Evolutionary conservation across 2,113 vertebrate genomes (phyloP).

Genomic region (Poeciliopsis retropinna): DNA sequence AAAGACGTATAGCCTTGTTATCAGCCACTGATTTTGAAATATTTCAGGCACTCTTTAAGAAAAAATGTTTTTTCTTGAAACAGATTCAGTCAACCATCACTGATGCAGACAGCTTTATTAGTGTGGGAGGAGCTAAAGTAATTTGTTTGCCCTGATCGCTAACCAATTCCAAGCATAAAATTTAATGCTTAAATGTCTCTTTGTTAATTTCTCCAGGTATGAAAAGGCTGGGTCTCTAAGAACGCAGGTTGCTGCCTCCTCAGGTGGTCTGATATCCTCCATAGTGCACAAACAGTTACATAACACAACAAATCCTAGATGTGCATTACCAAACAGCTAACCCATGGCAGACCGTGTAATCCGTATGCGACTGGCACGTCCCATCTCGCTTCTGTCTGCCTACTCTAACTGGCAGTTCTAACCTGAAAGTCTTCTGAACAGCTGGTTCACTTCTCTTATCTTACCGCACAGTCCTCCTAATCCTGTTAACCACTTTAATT

Average conservation of each 20-base stretch:
- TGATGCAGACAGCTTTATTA: not conserved
- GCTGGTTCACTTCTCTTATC: constrained; percentile 24
- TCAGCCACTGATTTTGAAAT: not conserved
- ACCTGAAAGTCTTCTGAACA: constrained; percentile 29
- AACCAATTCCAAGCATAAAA: not conserved
- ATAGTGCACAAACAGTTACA: constrained; percentile 27
- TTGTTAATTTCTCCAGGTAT: too few relatives aligned
- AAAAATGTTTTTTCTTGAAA: not conserved
- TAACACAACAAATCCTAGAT: constrained; percentile 37
- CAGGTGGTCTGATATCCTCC: constrained; percentile 43
- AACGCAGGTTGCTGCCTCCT: constrained; percentile 23
- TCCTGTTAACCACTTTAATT: constrained; percentile 14
- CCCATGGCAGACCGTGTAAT: constrained; percentile 36
- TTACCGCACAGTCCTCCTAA: constrained; percentile 14
- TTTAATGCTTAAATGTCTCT: not conserved
- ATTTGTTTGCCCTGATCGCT: not conserved
- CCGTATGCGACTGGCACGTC: constrained; percentile 15
- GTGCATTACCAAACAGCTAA: constrained; percentile 16
- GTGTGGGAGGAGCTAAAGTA: not conserved
- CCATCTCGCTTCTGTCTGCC: constrained; percentile 3
- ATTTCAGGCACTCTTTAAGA: not conserved
- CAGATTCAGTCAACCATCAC: not conserved
- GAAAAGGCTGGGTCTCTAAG: constrained; percentile 18
- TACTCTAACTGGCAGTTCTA: constrained; percentile 12
- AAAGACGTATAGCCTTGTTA: not conserved